These are phyloP conservation scores for Cynopterus brachyotis DNA, from an alignment of 2,113 vertebrate species.

Conservation along the genomic window DNA sequence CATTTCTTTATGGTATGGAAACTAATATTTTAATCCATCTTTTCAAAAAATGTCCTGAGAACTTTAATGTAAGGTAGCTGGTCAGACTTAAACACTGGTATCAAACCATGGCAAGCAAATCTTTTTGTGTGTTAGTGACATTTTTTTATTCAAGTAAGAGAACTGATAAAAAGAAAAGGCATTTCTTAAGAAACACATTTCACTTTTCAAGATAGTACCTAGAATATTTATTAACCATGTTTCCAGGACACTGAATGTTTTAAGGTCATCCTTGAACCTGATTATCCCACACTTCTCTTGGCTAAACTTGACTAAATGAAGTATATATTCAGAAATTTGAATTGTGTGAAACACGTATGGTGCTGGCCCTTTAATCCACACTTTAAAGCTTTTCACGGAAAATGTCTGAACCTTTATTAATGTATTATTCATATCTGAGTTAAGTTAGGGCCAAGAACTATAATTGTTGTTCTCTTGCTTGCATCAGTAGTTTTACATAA, in stretches of 20 bases:
- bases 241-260: neutral
- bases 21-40: constrained; percentile 65
- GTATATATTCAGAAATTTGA: neutral
- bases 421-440: neutral
- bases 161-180: neutral
- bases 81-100: neutral
- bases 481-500: constrained; percentile 30
- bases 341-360: neutral
- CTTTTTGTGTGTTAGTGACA: neutral
- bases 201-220: neutral
- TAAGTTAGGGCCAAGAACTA: neutral
- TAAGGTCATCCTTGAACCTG: neutral
- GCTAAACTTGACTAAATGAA: constrained; percentile 23
- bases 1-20: constrained; percentile 49
- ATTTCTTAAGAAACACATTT: neutral
- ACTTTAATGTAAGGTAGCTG: constrained; percentile 5
- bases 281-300: neutral
- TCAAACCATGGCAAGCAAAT: neutral
- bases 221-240: neutral
- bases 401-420: constrained; percentile 37
- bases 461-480: constrained; percentile 5
- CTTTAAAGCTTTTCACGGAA: constrained; percentile 1
- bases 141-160: constrained; percentile 42
- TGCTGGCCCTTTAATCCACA: neutral
- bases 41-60: constrained; percentile 55